These are phyloP conservation scores for Caranx ignobilis DNA, from an alignment of 2,113 vertebrate species.

Conservation along the genomic window DNA sequence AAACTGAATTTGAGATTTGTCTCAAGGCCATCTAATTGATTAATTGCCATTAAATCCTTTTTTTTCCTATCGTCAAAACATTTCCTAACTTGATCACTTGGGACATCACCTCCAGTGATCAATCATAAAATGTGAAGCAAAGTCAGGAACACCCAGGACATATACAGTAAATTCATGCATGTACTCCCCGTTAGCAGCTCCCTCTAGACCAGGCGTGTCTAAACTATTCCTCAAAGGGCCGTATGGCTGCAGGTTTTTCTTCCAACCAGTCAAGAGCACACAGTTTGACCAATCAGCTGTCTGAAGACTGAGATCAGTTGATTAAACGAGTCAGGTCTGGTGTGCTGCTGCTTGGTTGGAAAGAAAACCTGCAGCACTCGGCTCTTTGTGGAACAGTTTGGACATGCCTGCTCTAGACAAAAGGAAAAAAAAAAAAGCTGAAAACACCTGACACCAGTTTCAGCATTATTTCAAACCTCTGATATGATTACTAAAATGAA, in stretches of 20 bases:
- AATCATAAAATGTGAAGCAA: constrained; percentile 42
- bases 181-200: constrained; percentile 19
- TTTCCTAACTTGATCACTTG: constrained; percentile 55
- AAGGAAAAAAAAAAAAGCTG: background rate
- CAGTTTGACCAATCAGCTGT: no score
- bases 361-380: no score
- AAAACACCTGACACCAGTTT: constrained; percentile 12
- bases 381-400: no score
- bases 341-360: no score
- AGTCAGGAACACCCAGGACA: constrained; percentile 53
- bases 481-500: constrained; percentile 36
- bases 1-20: constrained; percentile 37
- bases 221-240: no score
- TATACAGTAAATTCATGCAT: constrained; percentile 61
- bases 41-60: constrained; percentile 15
- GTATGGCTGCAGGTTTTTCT: no score
- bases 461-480: constrained; percentile 14
- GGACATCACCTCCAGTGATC: constrained; percentile 71
- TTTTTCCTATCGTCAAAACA: constrained; percentile 8
- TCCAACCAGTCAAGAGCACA: no score
- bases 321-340: no score
- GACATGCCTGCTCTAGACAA: background rate
- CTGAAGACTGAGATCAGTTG: no score
- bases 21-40: constrained; percentile 61
- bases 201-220: background rate